phyloP scores from a whole-genome alignment of 2,113 vertebrate genomes.

The Xerus inauris region DNA sequence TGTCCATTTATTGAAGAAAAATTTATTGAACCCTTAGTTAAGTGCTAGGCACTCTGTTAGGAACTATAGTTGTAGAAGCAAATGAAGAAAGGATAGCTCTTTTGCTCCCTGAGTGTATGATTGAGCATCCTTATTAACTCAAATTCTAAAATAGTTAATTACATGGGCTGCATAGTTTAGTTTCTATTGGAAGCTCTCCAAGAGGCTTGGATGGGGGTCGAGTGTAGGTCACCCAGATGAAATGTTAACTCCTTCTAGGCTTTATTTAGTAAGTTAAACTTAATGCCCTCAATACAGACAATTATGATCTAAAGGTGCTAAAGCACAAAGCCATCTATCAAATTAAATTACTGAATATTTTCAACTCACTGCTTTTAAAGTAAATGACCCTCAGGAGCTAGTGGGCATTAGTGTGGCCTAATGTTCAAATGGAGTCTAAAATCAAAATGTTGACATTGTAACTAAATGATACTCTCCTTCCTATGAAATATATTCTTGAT shows the following conservation, averaged over 20 bases:
- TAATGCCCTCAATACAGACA: slow-evolving; percentile 49
- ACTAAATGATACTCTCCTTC: slow-evolving; percentile 46
- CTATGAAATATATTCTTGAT: background rate
- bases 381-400: slow-evolving; percentile 66
- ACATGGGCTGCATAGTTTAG: background rate
- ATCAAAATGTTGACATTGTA: slow-evolving; percentile 54
- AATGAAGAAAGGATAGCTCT: background rate
- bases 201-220: slow-evolving; percentile 5
- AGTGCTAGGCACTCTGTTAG: background rate
- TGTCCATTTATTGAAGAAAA: slow-evolving; percentile 2
- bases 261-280: slow-evolving; percentile 67
- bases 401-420: slow-evolving; percentile 29
- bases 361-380: slow-evolving; percentile 62
- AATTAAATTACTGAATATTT: slow-evolving; percentile 69
- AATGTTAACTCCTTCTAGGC: slow-evolving; percentile 56
- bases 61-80: background rate
- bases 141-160: slow-evolving; percentile 22
- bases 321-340: slow-evolving; percentile 58
- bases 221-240: background rate
- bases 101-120: background rate
- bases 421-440: slow-evolving; percentile 69
- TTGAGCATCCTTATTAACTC: background rate
- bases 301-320: slow-evolving; percentile 46
- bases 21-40: background rate
- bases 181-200: slow-evolving; percentile 17